These are phyloP conservation scores for Eospalax fontanierii DNA, from an alignment of 2,797 vertebrate genomes.

Conservation along the genomic window DNA sequence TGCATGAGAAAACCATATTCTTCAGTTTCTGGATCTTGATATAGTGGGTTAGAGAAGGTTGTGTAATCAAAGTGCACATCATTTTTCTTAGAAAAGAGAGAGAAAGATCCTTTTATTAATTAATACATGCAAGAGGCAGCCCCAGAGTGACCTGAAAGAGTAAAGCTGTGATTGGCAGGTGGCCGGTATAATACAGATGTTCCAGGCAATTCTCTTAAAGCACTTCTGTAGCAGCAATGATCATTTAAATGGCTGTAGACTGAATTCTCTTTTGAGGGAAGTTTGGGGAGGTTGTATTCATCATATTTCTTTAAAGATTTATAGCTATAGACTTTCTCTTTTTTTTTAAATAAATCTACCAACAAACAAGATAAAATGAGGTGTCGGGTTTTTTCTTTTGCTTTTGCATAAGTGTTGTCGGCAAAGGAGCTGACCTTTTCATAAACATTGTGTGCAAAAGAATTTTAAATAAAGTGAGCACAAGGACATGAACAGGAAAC, in stretches of 20 bases:
- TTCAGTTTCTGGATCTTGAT: conserved; percentile 86
- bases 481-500: conserved; percentile 88
- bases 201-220: conserved; percentile 92
- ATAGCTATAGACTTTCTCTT: conserved; percentile 89
- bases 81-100: conserved; percentile 87
- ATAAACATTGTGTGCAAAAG: conserved; percentile 91
- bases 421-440: conserved; percentile 89
- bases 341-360: conserved; percentile 91
- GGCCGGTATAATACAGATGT: conserved; percentile 92
- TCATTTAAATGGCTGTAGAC: conserved; percentile 91
- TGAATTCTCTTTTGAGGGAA: conserved; percentile 87
- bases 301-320: conserved; percentile 90
- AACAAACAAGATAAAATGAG: conserved; percentile 90
- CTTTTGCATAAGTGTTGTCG: conserved; percentile 91
- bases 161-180: conserved; percentile 95
- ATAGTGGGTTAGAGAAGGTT: conserved; percentile 87
- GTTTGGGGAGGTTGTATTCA: conserved; percentile 88
- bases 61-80: conserved; percentile 91
- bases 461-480: conserved; percentile 87
- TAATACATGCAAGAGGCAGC: conserved; percentile 99
- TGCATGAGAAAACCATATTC: conserved; percentile 90
- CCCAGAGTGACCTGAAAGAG: conserved; percentile 95
- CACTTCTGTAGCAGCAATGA: conserved; percentile 92
- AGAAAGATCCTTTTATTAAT: conserved; percentile 89
- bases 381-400: conserved; percentile 85